phyloP scores from a whole-genome alignment of 2,888 invertebrate genomes.

The Abscondita cerata region DNA sequence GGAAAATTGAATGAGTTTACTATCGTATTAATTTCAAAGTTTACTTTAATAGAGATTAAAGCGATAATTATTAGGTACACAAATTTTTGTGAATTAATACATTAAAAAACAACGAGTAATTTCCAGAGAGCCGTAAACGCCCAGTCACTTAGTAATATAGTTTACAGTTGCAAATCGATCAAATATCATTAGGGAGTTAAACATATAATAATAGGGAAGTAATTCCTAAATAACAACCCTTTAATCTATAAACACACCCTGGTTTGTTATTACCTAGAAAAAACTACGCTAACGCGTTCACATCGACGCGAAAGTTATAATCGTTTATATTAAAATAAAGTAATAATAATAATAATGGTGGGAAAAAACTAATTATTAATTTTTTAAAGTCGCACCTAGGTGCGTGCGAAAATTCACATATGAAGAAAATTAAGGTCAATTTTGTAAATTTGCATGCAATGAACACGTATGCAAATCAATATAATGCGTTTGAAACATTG shows the following conservation, averaged over 20 bases:
- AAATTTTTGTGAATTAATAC: constrained; percentile 22
- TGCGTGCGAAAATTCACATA: no score
- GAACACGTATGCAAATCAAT: constrained; percentile 7
- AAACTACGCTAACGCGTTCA: no score
- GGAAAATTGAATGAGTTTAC: no score
- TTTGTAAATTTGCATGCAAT: neutral
- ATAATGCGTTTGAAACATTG: constrained; percentile 7
- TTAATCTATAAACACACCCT: constrained; percentile 35
- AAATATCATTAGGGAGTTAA: constrained; percentile 38
- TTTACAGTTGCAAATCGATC: constrained; percentile 32
- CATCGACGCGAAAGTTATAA: no score
- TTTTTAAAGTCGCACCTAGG: no score
- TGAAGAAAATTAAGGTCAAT: no score
- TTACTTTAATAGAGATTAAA: no score
- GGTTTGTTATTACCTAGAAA: constrained; percentile 29
- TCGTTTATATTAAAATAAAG: neutral
- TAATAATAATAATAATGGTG: no score
- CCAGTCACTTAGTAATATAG: constrained; percentile 32
- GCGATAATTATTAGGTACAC: neutral
- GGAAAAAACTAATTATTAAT: no score
- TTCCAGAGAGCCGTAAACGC: constrained; percentile 25
- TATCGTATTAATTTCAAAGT: no score
- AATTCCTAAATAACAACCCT: constrained; percentile 38
- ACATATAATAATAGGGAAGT: constrained; percentile 36
- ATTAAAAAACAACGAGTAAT: constrained; percentile 29